Conservation (phyloP, 1,140 invertebrate species). For the Drosophila nigrodunni region DNA sequence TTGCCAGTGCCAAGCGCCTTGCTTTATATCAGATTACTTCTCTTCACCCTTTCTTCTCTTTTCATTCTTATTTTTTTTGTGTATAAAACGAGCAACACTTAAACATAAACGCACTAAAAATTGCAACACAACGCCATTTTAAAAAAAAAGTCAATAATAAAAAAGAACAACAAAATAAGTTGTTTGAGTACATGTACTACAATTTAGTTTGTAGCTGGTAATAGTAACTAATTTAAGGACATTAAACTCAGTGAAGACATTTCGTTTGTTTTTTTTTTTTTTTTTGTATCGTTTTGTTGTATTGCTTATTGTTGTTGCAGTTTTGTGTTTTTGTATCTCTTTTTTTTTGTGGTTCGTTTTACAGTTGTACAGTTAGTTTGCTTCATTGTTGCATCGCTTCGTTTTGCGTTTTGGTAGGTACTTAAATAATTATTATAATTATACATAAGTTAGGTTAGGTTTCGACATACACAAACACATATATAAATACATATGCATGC, state of each 20-base stretch:
- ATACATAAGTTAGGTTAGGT: constrained; percentile 51
- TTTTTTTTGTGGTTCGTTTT: constrained; percentile 28
- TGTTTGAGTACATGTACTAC: constrained; percentile 51
- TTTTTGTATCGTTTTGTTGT: constrained; percentile 48
- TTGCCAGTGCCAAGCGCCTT: constrained; percentile 53
- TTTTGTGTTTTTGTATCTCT: constrained; percentile 8
- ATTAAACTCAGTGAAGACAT: constrained; percentile 69
- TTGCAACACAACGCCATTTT: constrained; percentile 34
- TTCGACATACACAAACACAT: constrained; percentile 3
- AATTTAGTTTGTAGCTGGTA: constrained; percentile 43
- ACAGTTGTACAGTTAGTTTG: constrained; percentile 34
- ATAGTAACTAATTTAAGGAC: constrained; percentile 42
- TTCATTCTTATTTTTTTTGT: constrained; percentile 26
- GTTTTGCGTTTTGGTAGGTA: constrained; percentile 59
- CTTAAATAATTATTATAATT: constrained; percentile 63
- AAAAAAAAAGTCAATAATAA: constrained; percentile 38
- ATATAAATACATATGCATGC: neutral
- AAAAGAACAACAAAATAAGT: constrained; percentile 35
- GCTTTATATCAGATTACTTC: constrained; percentile 29
- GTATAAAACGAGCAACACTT: constrained; percentile 63
- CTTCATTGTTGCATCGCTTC: constrained; percentile 36
- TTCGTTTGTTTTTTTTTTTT: constrained; percentile 62
- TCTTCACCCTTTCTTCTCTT: constrained; percentile 14
- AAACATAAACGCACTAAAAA: constrained; percentile 47
- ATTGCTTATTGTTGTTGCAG: constrained; percentile 54